A percentile compares a stretch with the other conserved stretches of the same genome.
phyloP scores from a whole-genome alignment of 2,797 vertebrate genomes.

The Poecile montanus region DNA sequence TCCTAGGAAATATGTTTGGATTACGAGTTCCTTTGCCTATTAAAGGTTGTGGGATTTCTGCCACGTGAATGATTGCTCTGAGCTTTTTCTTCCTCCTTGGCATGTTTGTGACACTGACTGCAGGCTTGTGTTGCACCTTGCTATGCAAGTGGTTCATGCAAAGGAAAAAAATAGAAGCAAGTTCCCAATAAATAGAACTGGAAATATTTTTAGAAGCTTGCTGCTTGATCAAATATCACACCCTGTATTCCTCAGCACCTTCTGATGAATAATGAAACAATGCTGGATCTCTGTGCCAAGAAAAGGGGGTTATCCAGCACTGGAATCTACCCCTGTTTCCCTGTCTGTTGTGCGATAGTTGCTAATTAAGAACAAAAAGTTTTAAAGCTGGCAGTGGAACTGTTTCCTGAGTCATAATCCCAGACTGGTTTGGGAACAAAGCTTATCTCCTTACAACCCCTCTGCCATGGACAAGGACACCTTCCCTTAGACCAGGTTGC shows the following conservation, averaged over 20 bases:
- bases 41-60: not conserved
- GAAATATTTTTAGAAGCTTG: slow-evolving; percentile 38
- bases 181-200: slow-evolving; percentile 2
- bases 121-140: not conserved
- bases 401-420: not conserved
- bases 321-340: not conserved
- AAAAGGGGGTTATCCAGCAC: not conserved
- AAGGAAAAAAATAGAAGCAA: not conserved
- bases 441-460: not conserved
- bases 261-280: slow-evolving; percentile 28
- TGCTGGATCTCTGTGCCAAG: not conserved
- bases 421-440: not conserved
- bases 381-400: not conserved
- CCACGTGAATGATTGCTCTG: not conserved
- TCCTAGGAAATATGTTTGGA: not conserved
- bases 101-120: not conserved
- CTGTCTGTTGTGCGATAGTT: not conserved
- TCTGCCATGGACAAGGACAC: not conserved
- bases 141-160: not conserved
- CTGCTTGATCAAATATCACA: slow-evolving; percentile 10
- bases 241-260: not conserved
- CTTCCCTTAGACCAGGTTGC: not conserved
- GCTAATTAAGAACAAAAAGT: not conserved
- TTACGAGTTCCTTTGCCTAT: accelerated
- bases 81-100: not conserved